These are phyloP conservation scores for Boloria selene DNA, from an alignment of 2,888 invertebrate species.

Conservation along the genomic window DNA sequence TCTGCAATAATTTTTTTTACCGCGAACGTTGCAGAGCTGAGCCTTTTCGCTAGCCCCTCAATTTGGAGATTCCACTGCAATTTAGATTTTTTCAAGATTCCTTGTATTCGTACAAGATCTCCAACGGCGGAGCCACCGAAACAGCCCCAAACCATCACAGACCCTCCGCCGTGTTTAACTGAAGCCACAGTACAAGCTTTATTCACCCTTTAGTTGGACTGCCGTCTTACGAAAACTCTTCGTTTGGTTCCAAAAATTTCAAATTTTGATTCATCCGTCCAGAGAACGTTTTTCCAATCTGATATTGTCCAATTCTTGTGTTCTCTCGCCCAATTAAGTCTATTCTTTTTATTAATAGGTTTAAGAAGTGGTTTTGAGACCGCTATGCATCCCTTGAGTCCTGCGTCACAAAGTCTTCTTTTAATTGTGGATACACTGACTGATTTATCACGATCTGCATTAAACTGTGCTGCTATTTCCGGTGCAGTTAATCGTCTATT, in stretches of 20 bases:
- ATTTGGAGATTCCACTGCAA: no score
- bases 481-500: neutral
- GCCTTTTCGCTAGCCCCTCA: no score
- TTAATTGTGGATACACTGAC: no score
- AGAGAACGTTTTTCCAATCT: neutral
- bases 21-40: no score
- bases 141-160: conserved; percentile 3
- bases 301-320: neutral
- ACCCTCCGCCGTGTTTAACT: conserved; percentile 11
- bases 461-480: no score
- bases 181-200: neutral
- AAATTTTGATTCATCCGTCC: conserved; percentile 3
- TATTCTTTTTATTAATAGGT: neutral
- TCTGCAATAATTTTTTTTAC: no score
- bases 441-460: no score
- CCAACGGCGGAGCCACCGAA: neutral
- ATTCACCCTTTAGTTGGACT: neutral
- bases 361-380: neutral
- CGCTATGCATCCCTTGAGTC: no score
- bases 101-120: conserved; percentile 8
- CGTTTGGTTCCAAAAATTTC: conserved; percentile 4
- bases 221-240: conserved; percentile 1
- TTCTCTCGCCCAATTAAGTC: neutral
- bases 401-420: no score
- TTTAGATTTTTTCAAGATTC: conserved; percentile 3